phyloP scores from a whole-genome alignment of 64 coral and sea anemone species.

The Montipora cactus region DNA sequence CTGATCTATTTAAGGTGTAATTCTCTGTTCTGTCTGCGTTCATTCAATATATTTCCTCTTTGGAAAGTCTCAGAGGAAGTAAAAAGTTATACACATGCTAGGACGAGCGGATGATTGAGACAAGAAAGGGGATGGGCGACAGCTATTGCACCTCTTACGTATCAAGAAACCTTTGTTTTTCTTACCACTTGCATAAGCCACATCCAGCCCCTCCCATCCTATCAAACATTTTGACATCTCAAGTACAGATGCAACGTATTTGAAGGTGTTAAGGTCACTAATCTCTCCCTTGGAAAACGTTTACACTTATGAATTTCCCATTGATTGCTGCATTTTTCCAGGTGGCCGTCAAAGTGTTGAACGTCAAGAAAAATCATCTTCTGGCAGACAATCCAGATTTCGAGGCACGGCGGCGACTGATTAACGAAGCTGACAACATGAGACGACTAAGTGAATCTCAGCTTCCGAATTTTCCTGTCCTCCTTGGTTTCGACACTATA shows the following conservation, averaged over 20 bases:
- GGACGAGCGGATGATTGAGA: no score
- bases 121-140: no score
- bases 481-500: conserved; percentile 45
- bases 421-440: conserved; percentile 32
- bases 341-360: conserved; percentile 18
- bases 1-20: no score
- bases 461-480: conserved; percentile 38
- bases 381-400: not conserved
- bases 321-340: not conserved
- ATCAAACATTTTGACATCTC: not conserved
- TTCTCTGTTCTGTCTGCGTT: no score
- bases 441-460: not conserved
- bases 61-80: not conserved
- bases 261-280: not conserved
- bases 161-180: no score
- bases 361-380: conserved; percentile 13
- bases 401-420: not conserved
- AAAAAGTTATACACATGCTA: no score
- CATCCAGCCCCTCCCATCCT: no score
- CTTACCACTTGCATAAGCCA: no score
- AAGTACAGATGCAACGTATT: not conserved
- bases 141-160: no score
- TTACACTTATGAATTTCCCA: no score
- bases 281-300: no score
- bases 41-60: no score